Base-by-base conservation (phyloP, 2,888 invertebrate species). In the Andrena haemorrhoa region DNA sequence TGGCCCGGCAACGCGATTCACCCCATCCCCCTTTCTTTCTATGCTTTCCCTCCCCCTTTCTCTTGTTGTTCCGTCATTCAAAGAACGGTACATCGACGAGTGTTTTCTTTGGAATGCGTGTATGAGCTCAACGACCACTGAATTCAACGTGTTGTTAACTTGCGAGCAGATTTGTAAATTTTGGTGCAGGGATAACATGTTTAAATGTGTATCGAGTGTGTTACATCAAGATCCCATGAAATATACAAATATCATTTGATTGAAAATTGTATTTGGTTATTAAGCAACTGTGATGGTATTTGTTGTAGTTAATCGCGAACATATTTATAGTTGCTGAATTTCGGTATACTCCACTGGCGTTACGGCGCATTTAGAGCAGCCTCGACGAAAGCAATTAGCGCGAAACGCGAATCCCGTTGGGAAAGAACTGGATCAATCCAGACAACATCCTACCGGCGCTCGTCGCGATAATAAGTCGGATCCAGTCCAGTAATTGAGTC, bases 1-100 rank as follows among this genome's bases (percentile, higher is more conserved):
- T 76, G 61, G 63, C 47, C 80, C 68, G 76, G 60, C 80, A 49
- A 64, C 56, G 76, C 65, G 29, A 75, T 58, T 79, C 63, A 41
- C 35, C 56, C 16, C 66, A 1, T 41, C 49, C 20, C 74, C 29
- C n/a, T 16, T 26, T 61, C 58, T 58, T 31, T 56, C 23, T 20
- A 16, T 47, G 16, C 41, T 6, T 2, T 64, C 64, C 33, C 23
- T 61, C 41, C n/a, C 51, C 16, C n/a, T 33, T 47, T 41, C 65
- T 58, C 70, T 76, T 16, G 51, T 51, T 33, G 56, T 33, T 56
- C 68, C 33, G 20, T 49, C 64, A 31, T 60, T 73, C 29, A 20
- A 20, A 53, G 12, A 26, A 49, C 10, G 47, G 16, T 6, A 56
- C 35, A 3, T 5, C 29, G 5, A 1, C 26, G 53, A 8, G 53